Evolutionary conservation across 2,888 invertebrate genomes (phyloP).

Genomic region (Graphium colonna): DNA sequence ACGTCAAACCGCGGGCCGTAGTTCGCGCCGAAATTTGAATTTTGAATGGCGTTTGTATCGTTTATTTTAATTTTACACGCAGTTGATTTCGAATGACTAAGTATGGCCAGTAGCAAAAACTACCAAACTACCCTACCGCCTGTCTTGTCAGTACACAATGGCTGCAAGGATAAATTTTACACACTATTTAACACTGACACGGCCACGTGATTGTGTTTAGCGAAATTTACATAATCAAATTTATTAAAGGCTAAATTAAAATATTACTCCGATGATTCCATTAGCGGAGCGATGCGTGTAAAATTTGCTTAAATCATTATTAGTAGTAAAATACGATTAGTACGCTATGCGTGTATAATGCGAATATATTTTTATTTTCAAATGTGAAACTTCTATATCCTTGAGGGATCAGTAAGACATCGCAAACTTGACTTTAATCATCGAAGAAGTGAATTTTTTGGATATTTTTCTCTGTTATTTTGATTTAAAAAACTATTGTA

Average conservation of each 20-base stretch:
- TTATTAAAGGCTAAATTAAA: constrained; percentile 37
- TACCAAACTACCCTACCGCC: constrained; percentile 61
- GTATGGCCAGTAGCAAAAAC: constrained; percentile 49
- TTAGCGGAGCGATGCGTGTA: constrained; percentile 33
- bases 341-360: no score
- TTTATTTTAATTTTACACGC: constrained; percentile 70
- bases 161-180: constrained; percentile 53
- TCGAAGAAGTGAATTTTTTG: no score
- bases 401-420: no score
- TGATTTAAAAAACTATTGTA: no score
- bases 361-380: no score
- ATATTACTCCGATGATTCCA: constrained; percentile 41
- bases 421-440: no score
- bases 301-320: constrained; percentile 4
- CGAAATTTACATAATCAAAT: constrained; percentile 63
- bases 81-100: constrained; percentile 66
- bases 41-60: constrained; percentile 56
- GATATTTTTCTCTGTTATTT: no score
- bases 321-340: not conserved
- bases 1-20: constrained; percentile 65
- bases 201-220: constrained; percentile 55
- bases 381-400: no score
- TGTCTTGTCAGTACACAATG: constrained; percentile 59
- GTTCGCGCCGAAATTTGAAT: constrained; percentile 51
- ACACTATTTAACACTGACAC: constrained; percentile 73